Evolutionary conservation across 2,797 vertebrate genomes (phyloP).

Genomic region (Eutrigla gurnardus): DNA sequence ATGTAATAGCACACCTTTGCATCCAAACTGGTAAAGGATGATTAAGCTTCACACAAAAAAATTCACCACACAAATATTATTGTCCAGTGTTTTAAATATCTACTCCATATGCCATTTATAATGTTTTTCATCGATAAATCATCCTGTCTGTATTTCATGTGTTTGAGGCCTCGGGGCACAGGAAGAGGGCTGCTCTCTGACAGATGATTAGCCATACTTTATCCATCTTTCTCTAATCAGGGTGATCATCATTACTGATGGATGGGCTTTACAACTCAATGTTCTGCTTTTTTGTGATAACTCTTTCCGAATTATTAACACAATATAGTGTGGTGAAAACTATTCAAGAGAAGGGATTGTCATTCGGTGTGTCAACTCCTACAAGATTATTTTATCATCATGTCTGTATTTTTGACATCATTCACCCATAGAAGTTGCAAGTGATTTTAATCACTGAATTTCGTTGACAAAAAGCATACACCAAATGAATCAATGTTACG

Average conservation of each 20-base stretch:
- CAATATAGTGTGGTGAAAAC: slow-evolving; percentile 40
- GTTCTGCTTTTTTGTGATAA: slow-evolving; percentile 29
- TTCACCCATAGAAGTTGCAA: slow-evolving; percentile 53
- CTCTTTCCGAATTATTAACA: slow-evolving; percentile 38
- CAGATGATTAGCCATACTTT: slow-evolving; percentile 33
- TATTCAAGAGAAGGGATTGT: slow-evolving; percentile 27
- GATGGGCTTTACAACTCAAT: slow-evolving; percentile 21
- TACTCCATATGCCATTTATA: slow-evolving; percentile 5
- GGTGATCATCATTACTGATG: slow-evolving; percentile 32
- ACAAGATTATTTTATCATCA: slow-evolving; percentile 34
- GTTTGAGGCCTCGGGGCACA: slow-evolving; percentile 21
- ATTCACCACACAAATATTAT: not conserved
- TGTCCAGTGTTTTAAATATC: slow-evolving; percentile 1
- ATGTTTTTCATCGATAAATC: slow-evolving; percentile 31
- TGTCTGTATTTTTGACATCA: slow-evolving; percentile 55
- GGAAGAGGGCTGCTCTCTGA: slow-evolving; percentile 29
- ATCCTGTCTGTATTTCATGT: slow-evolving; percentile 22
- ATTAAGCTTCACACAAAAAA: not conserved
- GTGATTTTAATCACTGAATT: slow-evolving; percentile 74
- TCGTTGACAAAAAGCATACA: slow-evolving; percentile 64
- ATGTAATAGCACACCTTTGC: slow-evolving; percentile 25
- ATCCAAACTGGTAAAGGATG: slow-evolving; percentile 14
- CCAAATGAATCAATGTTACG: slow-evolving; percentile 78
- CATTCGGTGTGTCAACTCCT: slow-evolving; percentile 20
- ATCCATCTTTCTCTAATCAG: slow-evolving; percentile 39